Base-by-base conservation (phyloP, 92 coral and sea anemone species). In the Ricordea florida region DNA sequence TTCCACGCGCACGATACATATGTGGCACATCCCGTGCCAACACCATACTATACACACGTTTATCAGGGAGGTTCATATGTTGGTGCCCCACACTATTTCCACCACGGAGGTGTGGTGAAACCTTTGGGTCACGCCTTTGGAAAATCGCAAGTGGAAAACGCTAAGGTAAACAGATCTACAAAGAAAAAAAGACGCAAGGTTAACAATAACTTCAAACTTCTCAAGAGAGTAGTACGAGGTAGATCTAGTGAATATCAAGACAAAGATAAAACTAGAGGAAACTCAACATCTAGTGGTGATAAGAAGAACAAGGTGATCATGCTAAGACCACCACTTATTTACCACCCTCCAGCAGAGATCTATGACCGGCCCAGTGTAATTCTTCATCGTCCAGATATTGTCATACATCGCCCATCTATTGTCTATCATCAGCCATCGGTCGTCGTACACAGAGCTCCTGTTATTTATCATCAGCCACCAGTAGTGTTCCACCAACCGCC, bases 261-360 rank as follows among this genome's bases (percentile, higher is more conserved):
- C n/a, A n/a, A n/a, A n/a, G n/a, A n/a, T n/a, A n/a, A n/a, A n/a
- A n/a, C n/a, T n/a, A n/a, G n/a, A n/a, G n/a, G n/a, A n/a, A n/a
- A n/a, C n/a, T n/a, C n/a, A n/a, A n/a, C n/a, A n/a, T 55, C 52
- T 17, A 55, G 14, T 18, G 42, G 51, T 1, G 40, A 87, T 20
- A 91, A 90, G 58, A 96, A 96, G 84, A 91, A 96, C 87, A 58
- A 67, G 27, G 81, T 96, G 26, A 67, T 96, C 15, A 88, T 96
- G 28, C 82, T 80, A 24, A 89, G 99, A 17, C 99, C 99, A 2
- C 89, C 99, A 10, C 59, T 96, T 82, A 87, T 96, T 41, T 96
- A 96, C 66, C 99, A 96, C 41, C 99, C 99, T 5, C 99, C 99
- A 4, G 89, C 99, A 2, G 99, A 96, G 76, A 93, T 96, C 31